phyloP scores from a whole-genome alignment of 1,140 invertebrate genomes.

The Trinorchestia longiramus region DNA sequence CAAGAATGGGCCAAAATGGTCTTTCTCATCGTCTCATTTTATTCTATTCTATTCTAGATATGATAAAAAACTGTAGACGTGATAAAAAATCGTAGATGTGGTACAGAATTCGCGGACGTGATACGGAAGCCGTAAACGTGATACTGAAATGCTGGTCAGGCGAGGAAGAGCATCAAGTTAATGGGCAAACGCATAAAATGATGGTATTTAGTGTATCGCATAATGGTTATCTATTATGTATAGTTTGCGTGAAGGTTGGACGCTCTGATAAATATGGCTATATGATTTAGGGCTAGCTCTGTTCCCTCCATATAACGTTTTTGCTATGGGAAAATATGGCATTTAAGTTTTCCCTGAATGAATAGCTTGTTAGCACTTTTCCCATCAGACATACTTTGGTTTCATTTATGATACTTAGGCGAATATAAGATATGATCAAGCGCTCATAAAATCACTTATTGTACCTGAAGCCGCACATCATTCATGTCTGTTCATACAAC shows the following conservation, averaged over 20 bases:
- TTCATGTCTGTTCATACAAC: background rate
- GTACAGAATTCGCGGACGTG: background rate
- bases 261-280: background rate
- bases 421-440: background rate
- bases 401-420: background rate
- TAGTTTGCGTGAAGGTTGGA: background rate
- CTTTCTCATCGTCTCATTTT: too few relatives aligned
- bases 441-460: background rate
- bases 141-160: background rate
- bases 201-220: background rate
- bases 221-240: background rate
- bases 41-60: too few relatives aligned
- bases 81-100: background rate
- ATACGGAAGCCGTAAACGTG: background rate
- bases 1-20: too few relatives aligned
- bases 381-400: background rate
- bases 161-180: background rate
- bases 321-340: background rate
- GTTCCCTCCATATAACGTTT: background rate
- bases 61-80: background rate
- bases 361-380: background rate
- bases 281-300: background rate
- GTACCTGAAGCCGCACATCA: background rate
- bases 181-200: background rate
- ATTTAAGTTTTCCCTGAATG: background rate